phyloP scores from a whole-genome alignment of 1,140 invertebrate species.

The Brachionus sp. region DNA sequence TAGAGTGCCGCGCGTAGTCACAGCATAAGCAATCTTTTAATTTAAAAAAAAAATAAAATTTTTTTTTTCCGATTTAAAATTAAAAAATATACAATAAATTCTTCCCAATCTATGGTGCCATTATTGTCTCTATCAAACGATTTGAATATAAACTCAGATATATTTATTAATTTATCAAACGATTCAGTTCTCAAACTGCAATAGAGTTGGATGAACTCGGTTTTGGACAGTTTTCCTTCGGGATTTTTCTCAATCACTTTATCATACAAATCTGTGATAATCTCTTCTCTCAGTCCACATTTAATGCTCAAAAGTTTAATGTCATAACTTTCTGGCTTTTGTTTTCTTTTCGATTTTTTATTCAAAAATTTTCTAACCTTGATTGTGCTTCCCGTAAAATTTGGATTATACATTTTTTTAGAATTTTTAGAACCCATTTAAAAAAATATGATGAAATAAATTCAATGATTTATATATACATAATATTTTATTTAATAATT shows the following conservation, averaged over 20 bases:
- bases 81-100: not conserved
- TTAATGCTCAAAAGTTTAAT: not conserved
- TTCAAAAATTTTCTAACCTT: not conserved
- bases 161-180: not conserved
- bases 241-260: not conserved
- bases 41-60: not conserved
- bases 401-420: not conserved
- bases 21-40: not conserved
- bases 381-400: not conserved
- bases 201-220: not conserved
- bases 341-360: not conserved
- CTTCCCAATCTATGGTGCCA: not conserved
- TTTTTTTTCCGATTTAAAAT: not conserved
- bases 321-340: not conserved
- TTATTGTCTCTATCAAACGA: not conserved
- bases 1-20: not conserved
- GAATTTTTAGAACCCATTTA: not conserved
- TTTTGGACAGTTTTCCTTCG: not conserved
- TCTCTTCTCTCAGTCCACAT: not conserved
- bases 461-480: not conserved
- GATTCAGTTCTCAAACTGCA: not conserved
- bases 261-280: not conserved
- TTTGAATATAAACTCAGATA: conserved; percentile 9
- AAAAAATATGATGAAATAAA: not conserved
- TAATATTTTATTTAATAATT: not conserved